Conservation (phyloP, 2,797 vertebrate species). For the Xiphorhynchus erythropygius region DNA sequence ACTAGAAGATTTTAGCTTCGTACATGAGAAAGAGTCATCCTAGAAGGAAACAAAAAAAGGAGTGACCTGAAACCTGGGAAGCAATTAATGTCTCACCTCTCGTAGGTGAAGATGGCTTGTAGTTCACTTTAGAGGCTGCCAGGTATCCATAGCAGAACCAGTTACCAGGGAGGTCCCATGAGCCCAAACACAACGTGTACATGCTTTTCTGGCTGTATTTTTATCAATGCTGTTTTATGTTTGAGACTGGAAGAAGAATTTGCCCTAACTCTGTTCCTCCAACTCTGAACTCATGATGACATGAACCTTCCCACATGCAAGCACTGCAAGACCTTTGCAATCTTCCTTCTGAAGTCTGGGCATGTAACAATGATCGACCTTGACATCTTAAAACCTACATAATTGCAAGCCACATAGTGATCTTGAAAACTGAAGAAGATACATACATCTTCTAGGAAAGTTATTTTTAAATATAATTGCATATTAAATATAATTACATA, state of each 20-base stretch:
- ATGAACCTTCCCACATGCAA: background rate
- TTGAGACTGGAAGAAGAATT: background rate
- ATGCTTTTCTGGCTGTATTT: background rate
- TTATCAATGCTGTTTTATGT: background rate
- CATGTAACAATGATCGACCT: background rate
- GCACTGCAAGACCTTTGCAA: background rate
- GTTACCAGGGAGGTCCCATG: background rate
- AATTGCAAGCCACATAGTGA: background rate
- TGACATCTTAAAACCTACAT: background rate
- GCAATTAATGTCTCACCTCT: background rate
- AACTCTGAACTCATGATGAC: background rate
- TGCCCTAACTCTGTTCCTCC: background rate
- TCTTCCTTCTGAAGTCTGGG: background rate
- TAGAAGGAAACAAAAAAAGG: background rate
- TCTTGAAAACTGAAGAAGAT: background rate
- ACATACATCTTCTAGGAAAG: rapidly evolving
- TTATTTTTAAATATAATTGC: background rate
- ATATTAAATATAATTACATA: background rate
- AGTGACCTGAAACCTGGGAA: background rate
- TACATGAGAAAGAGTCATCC: background rate
- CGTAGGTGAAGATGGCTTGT: background rate
- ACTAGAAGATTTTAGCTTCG: background rate
- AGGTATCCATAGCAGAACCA: background rate
- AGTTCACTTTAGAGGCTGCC: background rate
- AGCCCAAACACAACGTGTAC: rapidly evolving